These are phyloP conservation scores for Drosophila azteca DNA, from an alignment of 1,140 invertebrate species.

Conservation along the genomic window DNA sequence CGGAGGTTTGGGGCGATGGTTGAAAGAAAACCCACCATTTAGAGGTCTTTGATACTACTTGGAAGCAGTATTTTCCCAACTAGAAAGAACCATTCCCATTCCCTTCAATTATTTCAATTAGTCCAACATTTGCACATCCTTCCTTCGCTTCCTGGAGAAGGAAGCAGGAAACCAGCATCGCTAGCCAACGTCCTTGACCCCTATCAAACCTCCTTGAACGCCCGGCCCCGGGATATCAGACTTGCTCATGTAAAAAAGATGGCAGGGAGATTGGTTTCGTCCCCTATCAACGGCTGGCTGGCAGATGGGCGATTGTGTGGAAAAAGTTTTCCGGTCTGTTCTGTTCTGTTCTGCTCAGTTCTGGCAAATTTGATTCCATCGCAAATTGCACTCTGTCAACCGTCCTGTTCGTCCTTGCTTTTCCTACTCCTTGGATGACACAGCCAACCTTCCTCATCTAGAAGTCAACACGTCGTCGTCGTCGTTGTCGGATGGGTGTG, in stretches of 20 bases:
- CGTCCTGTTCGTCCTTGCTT: conserved; percentile 1
- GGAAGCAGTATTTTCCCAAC: neutral
- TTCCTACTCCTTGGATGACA: conserved; percentile 22
- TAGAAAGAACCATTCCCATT: conserved; percentile 7
- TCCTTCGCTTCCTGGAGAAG: conserved; percentile 27
- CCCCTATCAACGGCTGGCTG: conserved; percentile 5
- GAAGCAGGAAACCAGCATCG: conserved; percentile 13
- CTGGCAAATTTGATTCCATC: conserved; percentile 74
- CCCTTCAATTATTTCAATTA: conserved; percentile 50
- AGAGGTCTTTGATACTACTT: conserved; percentile 16
- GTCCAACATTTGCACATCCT: conserved; percentile 40
- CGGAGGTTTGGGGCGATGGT: no score
- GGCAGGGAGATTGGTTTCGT: neutral
- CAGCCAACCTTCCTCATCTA: conserved; percentile 32
- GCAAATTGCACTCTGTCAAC: conserved; percentile 54
- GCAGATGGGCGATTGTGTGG: conserved; percentile 7
- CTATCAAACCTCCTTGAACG: neutral
- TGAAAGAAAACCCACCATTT: neutral
- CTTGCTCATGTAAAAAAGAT: neutral
- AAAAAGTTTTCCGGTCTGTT: conserved; percentile 15
- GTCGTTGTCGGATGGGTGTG: no score
- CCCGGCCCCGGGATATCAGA: no score
- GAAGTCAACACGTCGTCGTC: conserved; percentile 37
- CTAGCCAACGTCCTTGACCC: conserved; percentile 20
- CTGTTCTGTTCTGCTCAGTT: conserved; percentile 1